These are phyloP conservation scores for Limanda limanda DNA, from an alignment of 2,113 vertebrate species.

Conservation along the genomic window DNA sequence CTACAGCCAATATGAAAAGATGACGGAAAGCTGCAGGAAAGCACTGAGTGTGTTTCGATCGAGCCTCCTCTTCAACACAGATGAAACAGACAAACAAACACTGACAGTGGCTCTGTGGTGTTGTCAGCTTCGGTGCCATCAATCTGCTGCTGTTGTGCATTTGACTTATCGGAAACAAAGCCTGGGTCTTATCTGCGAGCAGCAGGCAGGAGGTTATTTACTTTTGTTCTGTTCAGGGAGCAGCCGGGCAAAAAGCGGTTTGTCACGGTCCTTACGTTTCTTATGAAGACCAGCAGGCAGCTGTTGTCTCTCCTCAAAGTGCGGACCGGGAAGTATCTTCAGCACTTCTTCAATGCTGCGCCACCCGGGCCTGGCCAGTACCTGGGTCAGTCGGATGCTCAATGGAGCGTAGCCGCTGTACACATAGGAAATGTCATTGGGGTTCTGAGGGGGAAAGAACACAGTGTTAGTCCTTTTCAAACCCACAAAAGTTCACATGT, in stretches of 20 bases:
- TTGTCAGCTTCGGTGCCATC: constrained; percentile 54
- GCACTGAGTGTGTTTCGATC: neutral
- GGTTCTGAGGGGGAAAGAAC: constrained; percentile 83
- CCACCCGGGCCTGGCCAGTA: constrained; percentile 94
- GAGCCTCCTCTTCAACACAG: constrained; percentile 4
- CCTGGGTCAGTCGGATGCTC: constrained; percentile 93
- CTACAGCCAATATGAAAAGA: constrained; percentile 34
- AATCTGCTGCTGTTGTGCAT: constrained; percentile 54
- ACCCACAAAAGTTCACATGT: neutral
- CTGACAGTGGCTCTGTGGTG: constrained; percentile 16
- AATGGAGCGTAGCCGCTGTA: constrained; percentile 97
- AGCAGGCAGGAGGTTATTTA: constrained; percentile 42
- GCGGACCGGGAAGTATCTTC: constrained; percentile 95
- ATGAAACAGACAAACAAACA: constrained; percentile 34
- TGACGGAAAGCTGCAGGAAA: constrained; percentile 11
- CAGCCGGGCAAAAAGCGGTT: constrained; percentile 23
- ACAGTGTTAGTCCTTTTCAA: neutral
- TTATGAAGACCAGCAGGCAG: constrained; percentile 89
- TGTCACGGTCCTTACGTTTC: constrained; percentile 77
- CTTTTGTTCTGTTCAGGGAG: constrained; percentile 16
- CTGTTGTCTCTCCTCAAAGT: constrained; percentile 96
- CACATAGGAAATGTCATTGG: constrained; percentile 96
- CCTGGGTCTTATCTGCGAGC: constrained; percentile 67
- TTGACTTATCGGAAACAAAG: constrained; percentile 54
- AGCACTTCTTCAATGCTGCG: constrained; percentile 97